Conservation (phyloP, 2,113 vertebrate species). For the Ptilonorhynchus violaceus region DNA sequence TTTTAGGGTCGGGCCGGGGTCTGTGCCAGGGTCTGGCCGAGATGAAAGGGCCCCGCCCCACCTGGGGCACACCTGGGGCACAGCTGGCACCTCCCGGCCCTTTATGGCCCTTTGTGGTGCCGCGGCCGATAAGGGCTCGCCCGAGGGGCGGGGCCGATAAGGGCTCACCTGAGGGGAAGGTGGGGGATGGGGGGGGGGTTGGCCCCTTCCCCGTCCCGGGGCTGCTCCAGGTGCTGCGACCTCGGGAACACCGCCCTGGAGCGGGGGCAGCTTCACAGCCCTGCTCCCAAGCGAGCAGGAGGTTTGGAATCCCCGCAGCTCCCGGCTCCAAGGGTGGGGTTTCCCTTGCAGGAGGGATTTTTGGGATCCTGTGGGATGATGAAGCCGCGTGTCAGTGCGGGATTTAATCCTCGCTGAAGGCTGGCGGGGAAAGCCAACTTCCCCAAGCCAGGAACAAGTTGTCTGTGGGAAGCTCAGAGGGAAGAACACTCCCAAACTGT, state of each 20-base stretch:
- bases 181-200: too few species aligned
- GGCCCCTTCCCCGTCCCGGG: background rate
- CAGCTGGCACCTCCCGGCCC: background rate
- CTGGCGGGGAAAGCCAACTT: background rate
- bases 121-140: background rate
- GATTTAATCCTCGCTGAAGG: background rate
- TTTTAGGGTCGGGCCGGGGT: too few species aligned
- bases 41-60: background rate
- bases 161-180: background rate
- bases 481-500: background rate
- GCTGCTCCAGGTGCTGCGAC: background rate
- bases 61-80: background rate
- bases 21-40: background rate
- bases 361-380: background rate
- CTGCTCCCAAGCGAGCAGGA: fast-evolving
- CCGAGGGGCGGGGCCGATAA: background rate
- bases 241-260: background rate
- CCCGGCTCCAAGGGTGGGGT: background rate
- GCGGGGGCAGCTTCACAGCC: background rate
- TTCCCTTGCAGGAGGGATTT: background rate
- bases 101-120: slow-evolving; percentile 3
- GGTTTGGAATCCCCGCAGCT: background rate
- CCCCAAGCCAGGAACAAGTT: background rate
- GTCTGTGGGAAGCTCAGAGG: background rate
- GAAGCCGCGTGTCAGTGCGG: background rate